phyloP scores from a whole-genome alignment of 2,797 vertebrate species.

The Pangasius krempfi region DNA sequence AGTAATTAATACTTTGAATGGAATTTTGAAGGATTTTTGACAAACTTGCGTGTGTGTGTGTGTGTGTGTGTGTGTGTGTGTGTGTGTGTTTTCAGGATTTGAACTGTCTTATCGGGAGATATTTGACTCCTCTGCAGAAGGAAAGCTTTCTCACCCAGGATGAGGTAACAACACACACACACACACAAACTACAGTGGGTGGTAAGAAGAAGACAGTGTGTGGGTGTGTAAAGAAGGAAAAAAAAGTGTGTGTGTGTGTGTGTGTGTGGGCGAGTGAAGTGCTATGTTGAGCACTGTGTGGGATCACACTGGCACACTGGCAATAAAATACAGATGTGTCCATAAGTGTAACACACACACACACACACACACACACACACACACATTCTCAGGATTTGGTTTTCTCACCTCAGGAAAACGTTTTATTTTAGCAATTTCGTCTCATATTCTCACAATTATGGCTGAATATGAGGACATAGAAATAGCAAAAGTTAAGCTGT shows the following conservation, averaged over 20 bases:
- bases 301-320: constrained; percentile 9
- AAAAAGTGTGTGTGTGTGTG: constrained; percentile 9
- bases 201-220: constrained; percentile 1
- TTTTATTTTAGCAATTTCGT: not conserved
- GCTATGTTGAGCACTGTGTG: constrained; percentile 36
- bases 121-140: constrained; percentile 90
- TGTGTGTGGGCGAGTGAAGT: not conserved
- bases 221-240: constrained; percentile 3
- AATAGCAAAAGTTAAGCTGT: not conserved
- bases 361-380: constrained; percentile 19
- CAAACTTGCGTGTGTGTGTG: not conserved
- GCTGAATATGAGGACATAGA: not conserved
- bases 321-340: constrained; percentile 15
- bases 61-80: constrained; percentile 35
- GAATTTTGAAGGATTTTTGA: too few relatives aligned
- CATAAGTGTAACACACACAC: not conserved
- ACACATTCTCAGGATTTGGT: not conserved
- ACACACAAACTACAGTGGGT: not conserved
- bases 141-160: constrained; percentile 95
- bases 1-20: too few relatives aligned
- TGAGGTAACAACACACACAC: constrained; percentile 79
- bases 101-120: constrained; percentile 90
- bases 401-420: not conserved
- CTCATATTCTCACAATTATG: not conserved
- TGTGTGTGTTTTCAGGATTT: constrained; percentile 80